Evolutionary conservation across 64 coral and sea anemone genomes (phyloP).

Genomic region (Actinia tenebrosa): DNA sequence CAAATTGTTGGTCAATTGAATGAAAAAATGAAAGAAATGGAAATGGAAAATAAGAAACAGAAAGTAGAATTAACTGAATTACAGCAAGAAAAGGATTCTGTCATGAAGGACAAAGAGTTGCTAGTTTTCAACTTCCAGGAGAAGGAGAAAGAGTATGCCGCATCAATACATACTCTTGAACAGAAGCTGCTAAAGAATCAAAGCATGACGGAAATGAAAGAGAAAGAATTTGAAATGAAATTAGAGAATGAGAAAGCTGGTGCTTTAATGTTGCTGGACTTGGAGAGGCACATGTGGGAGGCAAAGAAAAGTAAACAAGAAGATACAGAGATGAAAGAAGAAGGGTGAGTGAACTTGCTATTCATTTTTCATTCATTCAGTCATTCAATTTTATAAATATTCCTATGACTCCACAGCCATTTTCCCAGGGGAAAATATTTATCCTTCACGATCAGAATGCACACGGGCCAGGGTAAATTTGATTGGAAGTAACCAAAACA

Average conservation of each 20-base stretch:
- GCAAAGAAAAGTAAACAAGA: conserved; percentile 41
- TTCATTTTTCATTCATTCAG: no score
- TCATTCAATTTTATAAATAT: no score
- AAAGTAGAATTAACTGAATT: conserved; percentile 17
- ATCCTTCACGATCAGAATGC: no score
- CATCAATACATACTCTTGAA: conserved; percentile 20
- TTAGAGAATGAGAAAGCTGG: conserved; percentile 75
- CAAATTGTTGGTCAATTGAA: conserved; percentile 45
- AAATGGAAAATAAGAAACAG: conserved; percentile 20
- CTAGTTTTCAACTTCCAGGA: conserved; percentile 31
- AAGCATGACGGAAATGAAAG: conserved; percentile 31
- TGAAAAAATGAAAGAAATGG: conserved; percentile 53
- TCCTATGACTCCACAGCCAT: no score
- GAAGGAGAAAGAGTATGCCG: conserved; percentile 40
- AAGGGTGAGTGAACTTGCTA: not conserved
- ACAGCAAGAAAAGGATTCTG: conserved; percentile 18
- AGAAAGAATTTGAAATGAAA: conserved; percentile 48
- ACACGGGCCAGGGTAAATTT: no score
- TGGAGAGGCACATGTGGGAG: conserved; percentile 87
- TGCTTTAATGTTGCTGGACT: conserved; percentile 62
- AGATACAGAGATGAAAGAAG: conserved; percentile 9
- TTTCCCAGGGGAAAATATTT: no score
- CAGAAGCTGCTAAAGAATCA: conserved; percentile 34
- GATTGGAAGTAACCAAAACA: no score
- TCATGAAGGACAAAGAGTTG: conserved; percentile 10